Percentiles rank a stretch among this genome's conserved stretches.
phyloP scores from a whole-genome alignment of 2,888 invertebrate genomes.

The Drosophila meridionalis region DNA sequence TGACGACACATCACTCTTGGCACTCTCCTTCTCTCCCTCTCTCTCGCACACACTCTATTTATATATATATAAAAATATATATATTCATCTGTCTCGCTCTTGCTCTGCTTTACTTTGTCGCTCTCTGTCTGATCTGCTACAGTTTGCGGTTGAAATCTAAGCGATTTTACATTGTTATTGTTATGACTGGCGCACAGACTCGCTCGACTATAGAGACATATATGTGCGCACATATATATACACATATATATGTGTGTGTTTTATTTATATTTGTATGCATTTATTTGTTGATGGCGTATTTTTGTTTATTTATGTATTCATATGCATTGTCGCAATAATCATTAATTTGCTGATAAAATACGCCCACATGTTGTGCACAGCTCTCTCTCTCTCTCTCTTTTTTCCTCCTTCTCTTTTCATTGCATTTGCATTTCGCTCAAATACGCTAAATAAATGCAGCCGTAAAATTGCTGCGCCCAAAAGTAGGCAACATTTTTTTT shows the following conservation, averaged over 20 bases:
- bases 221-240: not conserved
- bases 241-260: slow-evolving; percentile 6
- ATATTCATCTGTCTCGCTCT: not conserved
- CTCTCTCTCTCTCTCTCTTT: not conserved
- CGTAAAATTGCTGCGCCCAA: slow-evolving; percentile 46
- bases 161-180: slow-evolving; percentile 82
- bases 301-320: slow-evolving; percentile 77
- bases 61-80: not conserved
- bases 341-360: slow-evolving; percentile 77
- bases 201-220: slow-evolving; percentile 12
- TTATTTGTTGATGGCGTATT: slow-evolving; percentile 78
- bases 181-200: slow-evolving; percentile 61
- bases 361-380: slow-evolving; percentile 34
- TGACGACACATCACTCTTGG: slow-evolving; percentile 25
- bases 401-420: slow-evolving; percentile 32
- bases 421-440: slow-evolving; percentile 36
- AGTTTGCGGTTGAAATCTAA: slow-evolving; percentile 77
- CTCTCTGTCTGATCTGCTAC: slow-evolving; percentile 31
- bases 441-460: slow-evolving; percentile 41
- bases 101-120: slow-evolving; percentile 1
- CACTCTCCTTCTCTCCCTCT: not conserved
- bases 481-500: slow-evolving; percentile 41
- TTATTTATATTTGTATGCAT: slow-evolving; percentile 66
- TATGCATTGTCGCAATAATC: slow-evolving; percentile 78
- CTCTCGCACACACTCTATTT: not conserved